phyloP scores from a whole-genome alignment of 2,113 vertebrate species.

The Papio anubis region DNA sequence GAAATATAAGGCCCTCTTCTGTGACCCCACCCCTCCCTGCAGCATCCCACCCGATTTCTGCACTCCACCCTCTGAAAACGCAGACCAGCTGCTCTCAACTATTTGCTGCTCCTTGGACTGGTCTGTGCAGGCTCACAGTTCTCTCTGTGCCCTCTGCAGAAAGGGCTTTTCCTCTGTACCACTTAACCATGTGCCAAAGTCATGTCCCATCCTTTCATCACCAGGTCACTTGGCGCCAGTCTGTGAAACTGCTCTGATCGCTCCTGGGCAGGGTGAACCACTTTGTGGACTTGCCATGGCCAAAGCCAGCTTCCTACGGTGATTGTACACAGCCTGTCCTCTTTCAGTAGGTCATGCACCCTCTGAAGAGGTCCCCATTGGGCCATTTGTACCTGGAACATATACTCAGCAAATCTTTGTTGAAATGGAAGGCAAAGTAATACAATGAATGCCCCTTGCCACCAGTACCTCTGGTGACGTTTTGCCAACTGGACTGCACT shows the following conservation, averaged over 20 bases:
- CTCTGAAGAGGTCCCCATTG: background rate
- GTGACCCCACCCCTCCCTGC: too few relatives aligned
- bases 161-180: background rate
- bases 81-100: background rate
- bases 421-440: background rate
- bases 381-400: background rate
- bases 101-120: background rate
- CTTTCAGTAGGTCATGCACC: too few relatives aligned
- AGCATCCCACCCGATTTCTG: background rate
- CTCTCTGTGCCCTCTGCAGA: background rate
- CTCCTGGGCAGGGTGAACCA: background rate
- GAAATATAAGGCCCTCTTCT: background rate
- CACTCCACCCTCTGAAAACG: too few relatives aligned
- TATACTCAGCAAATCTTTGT: background rate
- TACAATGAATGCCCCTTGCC: fast-evolving
- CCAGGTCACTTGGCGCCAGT: background rate
- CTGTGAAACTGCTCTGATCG: background rate
- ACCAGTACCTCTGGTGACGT: fast-evolving
- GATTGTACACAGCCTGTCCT: background rate
- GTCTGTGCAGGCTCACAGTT: background rate
- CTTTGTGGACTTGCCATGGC: background rate
- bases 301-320: background rate
- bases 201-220: background rate
- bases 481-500: background rate
- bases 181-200: background rate